Base-by-base conservation (phyloP, 1,140 invertebrate genomes). In the Microplitis mediator region DNA sequence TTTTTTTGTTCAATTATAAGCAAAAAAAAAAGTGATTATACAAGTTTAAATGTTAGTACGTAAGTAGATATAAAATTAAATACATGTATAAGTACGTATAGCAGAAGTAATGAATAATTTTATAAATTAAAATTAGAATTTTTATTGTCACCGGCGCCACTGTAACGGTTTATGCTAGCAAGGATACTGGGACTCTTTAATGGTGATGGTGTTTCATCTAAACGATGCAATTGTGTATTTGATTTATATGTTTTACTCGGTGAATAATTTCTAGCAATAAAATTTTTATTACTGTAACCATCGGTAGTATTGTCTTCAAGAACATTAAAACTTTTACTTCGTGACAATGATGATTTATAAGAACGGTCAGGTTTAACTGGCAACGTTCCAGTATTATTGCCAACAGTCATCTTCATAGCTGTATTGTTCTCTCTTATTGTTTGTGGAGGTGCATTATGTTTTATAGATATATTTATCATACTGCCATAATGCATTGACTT, bases 281-380 rank as follows among this genome's bases (percentile, higher is more conserved):
- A 84, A 83, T 39, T 86, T 81, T 84, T 71, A 85, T 85, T 60
- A 86, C 82, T 60, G 31, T 70, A 77, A n/a, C 68, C 69, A 71
- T 69, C 79, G 68, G 74, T 80, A 68, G 74, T 80, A 14, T 69
- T 77, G n/a, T 89, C 91, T 76, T 94, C 92, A 60, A 67, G 65
- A 11, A 94, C 92, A 86, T 94, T 95, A 85, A 96, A 95, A 84
- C 94, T 95, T 84, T 95, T 94, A 85, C 94, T 95, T 65, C 94
- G 87, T 16, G 92, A 91, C 9, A 95, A 84, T 45, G 88, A 88
- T 1, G 92, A 91, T 78, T 92, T 93, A 80, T 94, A 94, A 9
- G 92, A 93, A 73, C 93, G 84, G 36, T 92, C 91, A 2, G 92
- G 92, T 82, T 94, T 94, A 0, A 89, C 89, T 0, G 93, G 92